These are phyloP conservation scores for Perognathus longimembris DNA, from an alignment of 2,113 vertebrate species.

Conservation along the genomic window DNA sequence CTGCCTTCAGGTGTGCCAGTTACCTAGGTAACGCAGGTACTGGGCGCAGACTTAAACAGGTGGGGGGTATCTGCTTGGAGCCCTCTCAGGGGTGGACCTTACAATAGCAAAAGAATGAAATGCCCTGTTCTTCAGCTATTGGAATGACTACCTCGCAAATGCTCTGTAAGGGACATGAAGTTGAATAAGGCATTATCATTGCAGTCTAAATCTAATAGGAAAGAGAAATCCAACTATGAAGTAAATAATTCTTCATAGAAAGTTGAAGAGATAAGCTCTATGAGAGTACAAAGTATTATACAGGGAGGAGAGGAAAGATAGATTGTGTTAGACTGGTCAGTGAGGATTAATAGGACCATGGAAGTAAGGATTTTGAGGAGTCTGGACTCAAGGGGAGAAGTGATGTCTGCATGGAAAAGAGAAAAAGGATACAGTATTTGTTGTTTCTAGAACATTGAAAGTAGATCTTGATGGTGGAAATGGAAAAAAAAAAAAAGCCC, in stretches of 20 bases:
- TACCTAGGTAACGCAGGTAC: no score
- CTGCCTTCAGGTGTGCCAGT: no score
- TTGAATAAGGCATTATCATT: conserved; percentile 36
- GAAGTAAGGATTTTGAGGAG: conserved; percentile 36
- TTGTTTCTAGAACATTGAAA: conserved; percentile 40
- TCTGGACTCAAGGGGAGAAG: conserved; percentile 11
- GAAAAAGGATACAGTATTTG: not conserved
- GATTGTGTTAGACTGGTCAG: not conserved
- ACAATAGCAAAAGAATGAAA: conserved; percentile 35
- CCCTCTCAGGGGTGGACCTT: no score
- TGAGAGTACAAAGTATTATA: not conserved
- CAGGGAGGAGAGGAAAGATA: not conserved
- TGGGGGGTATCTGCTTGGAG: no score
- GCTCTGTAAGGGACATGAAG: not conserved
- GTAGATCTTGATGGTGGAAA: not conserved
- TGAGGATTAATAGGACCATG: not conserved
- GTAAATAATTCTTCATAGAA: conserved; percentile 45
- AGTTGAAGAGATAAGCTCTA: not conserved
- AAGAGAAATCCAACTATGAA: conserved; percentile 49
- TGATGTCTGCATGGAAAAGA: not conserved
- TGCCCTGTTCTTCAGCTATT: not conserved
- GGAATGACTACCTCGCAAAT: not conserved
- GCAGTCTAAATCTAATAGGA: conserved; percentile 52
- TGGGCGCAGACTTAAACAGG: no score
- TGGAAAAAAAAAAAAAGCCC: not conserved